Conservation (phyloP, 1,140 invertebrate species). For the Hypothenemus hampei region DNA sequence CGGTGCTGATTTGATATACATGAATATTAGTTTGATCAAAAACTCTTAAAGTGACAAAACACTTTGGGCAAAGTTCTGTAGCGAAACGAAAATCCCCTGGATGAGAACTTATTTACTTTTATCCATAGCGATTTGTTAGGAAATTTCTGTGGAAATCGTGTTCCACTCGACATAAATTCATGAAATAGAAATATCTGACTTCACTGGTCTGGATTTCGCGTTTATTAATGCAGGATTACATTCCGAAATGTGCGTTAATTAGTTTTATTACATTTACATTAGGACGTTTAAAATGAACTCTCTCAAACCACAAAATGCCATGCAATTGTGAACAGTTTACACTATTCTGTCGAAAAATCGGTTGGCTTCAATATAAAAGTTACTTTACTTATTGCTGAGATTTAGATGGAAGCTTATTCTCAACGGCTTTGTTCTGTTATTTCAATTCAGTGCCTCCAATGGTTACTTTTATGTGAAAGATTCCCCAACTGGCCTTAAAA, state of each 20-base stretch:
- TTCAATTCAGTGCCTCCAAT: conserved; percentile 11
- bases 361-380: conserved; percentile 1
- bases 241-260: conserved; percentile 4
- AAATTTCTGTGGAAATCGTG: conserved; percentile 4
- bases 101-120: too few relatives aligned
- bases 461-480: conserved; percentile 16
- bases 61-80: too few relatives aligned
- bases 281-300: background rate
- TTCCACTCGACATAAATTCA: conserved; percentile 4
- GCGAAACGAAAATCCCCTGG: too few relatives aligned
- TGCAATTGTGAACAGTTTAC: too few relatives aligned
- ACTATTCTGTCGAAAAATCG: too few relatives aligned
- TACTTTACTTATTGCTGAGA: conserved; percentile 3
- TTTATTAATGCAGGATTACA: conserved; percentile 5
- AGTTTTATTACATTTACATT: conserved; percentile 5
- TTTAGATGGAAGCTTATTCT: conserved; percentile 10
- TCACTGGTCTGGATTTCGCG: background rate
- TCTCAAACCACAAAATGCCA: too few relatives aligned
- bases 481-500: conserved; percentile 9
- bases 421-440: conserved; percentile 5
- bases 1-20: too few relatives aligned
- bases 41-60: too few relatives aligned
- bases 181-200: conserved; percentile 7
- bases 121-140: too few relatives aligned
- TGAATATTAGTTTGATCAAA: too few relatives aligned